A percentile compares a stretch with the other conserved stretches of the same genome.
These are phyloP conservation scores for Channallabes apus DNA, from an alignment of 2,797 vertebrate species.

Conservation along the genomic window DNA sequence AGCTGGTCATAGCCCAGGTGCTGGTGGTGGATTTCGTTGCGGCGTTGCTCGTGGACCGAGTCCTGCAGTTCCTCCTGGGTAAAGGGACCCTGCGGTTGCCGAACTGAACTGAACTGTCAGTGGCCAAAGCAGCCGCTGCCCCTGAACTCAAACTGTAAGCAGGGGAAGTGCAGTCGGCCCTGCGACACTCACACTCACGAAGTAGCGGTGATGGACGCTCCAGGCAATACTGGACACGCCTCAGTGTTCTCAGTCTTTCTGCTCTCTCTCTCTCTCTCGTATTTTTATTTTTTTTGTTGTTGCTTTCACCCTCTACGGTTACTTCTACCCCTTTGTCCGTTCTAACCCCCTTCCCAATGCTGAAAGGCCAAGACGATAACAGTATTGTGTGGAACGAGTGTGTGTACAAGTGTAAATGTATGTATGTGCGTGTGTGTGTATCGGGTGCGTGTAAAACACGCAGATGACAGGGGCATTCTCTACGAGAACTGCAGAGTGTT, in stretches of 20 bases:
- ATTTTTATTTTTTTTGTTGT: slow-evolving; percentile 45
- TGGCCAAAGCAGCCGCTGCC: slow-evolving; percentile 62
- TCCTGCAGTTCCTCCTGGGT: slow-evolving; percentile 89
- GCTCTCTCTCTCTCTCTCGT: slow-evolving; percentile 44
- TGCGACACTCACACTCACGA: slow-evolving; percentile 50
- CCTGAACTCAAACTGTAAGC: slow-evolving; percentile 72
- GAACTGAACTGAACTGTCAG: slow-evolving; percentile 83
- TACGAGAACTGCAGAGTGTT: slow-evolving; percentile 77
- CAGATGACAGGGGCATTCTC: slow-evolving; percentile 71
- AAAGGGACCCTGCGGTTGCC: slow-evolving; percentile 90
- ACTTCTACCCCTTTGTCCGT: slow-evolving; percentile 42
- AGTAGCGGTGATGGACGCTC: slow-evolving; percentile 59
- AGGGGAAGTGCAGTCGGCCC: slow-evolving; percentile 59
- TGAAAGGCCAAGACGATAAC: slow-evolving; percentile 77
- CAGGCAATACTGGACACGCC: slow-evolving; percentile 67
- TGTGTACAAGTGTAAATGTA: slow-evolving; percentile 47
- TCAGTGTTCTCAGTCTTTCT: slow-evolving; percentile 57
- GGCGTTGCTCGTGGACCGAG: slow-evolving; percentile 84
- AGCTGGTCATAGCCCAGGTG: slow-evolving; percentile 88
- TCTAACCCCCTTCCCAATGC: slow-evolving; percentile 57
- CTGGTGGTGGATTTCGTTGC: slow-evolving; percentile 87
- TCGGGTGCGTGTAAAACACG: slow-evolving; percentile 59
- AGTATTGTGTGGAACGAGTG: slow-evolving; percentile 78
- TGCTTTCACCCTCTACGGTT: slow-evolving; percentile 41
- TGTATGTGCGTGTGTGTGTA: slow-evolving; percentile 57